Evolutionary conservation across 2,797 vertebrate genomes (phyloP), one percentile per base, ranked within the genome.

Genomic region (Mormyrops attenuatus): DNA sequence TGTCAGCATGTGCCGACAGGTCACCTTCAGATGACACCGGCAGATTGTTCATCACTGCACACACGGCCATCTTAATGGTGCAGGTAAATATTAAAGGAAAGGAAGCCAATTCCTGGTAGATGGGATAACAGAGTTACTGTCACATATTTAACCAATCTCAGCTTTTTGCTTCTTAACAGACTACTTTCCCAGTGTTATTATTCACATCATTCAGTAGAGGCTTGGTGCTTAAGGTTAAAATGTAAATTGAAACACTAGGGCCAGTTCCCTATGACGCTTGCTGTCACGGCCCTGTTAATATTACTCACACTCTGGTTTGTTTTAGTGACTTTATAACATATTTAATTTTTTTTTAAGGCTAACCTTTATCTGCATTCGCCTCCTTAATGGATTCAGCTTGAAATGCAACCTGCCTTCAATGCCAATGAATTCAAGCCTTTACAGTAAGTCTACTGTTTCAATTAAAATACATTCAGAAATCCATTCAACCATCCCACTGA

Each of bases 31-130:
- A 98, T 97, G 97, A 97, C 97, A 98, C 96, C 96, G 97, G 97
- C 97, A 97, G 97, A 97, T 98, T 98, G 97, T 99, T 98, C 98
- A 99, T 99, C 98, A 99, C 97, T 97, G 98, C 97, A 97, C 97
- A 98, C 97, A 98, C 98, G 96, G 99, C 98, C 97, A 97, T 98
- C 98, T 99, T 98, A 99, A 98, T 97, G 97, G 96, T 96, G 97
- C 97, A 96, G 98, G 98, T 98, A 99, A 99, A 99, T 99, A 99
- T 99, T 99, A 99, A 98, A 99, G 97, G 96, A 98, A 99, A 99
- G 98, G 97, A 99, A 98, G 98, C 97, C 97, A 97, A 97, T 98
- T 98, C 97, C 98, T 98, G 98, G 97, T 97, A 97, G 97, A 98
- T 97, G 97, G 96, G 95, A 95, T 96, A 97, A 97, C 97, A 96